Evolutionary conservation across 1,140 invertebrate genomes (phyloP).

Genomic region (Tetramorium alpestre): DNA sequence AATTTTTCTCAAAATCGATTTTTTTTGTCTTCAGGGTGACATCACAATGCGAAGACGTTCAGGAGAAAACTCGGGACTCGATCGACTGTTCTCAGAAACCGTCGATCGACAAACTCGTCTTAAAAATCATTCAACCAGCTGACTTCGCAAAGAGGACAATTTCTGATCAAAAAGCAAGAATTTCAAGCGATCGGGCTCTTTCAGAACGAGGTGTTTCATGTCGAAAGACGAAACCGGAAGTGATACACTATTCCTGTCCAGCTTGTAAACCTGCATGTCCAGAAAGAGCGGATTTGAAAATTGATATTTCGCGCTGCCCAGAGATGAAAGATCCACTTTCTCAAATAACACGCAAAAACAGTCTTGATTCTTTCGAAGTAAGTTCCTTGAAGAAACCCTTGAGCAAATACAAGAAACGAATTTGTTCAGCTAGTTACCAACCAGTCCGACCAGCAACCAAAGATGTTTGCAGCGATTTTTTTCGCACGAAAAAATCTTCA

Average conservation of each 20-base stretch:
- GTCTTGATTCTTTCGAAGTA: slow-evolving; percentile 52
- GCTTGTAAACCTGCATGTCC: neutral
- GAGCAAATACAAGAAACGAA: neutral
- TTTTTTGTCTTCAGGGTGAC: slow-evolving; percentile 43
- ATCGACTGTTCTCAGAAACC: neutral
- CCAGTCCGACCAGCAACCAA: neutral
- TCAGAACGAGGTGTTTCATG: neutral
- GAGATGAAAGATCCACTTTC: neutral
- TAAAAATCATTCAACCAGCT: neutral
- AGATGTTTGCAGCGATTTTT: neutral
- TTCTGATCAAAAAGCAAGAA: neutral
- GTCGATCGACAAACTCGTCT: neutral
- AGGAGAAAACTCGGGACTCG: neutral
- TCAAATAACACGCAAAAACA: slow-evolving; percentile 50
- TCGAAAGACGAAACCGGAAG: neutral
- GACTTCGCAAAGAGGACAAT: neutral
- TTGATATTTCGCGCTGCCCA: neutral
- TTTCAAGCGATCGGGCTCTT: neutral
- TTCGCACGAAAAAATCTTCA: neutral
- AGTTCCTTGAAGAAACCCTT: neutral
- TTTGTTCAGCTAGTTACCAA: neutral
- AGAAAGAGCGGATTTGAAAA: neutral
- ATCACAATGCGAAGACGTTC: neutral
- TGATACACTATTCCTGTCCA: neutral
- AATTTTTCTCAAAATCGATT: neutral